Evolutionary conservation across 2,888 invertebrate genomes (phyloP), one percentile per base, ranked within the genome.

Genomic region (Campopleginae sp.): DNA sequence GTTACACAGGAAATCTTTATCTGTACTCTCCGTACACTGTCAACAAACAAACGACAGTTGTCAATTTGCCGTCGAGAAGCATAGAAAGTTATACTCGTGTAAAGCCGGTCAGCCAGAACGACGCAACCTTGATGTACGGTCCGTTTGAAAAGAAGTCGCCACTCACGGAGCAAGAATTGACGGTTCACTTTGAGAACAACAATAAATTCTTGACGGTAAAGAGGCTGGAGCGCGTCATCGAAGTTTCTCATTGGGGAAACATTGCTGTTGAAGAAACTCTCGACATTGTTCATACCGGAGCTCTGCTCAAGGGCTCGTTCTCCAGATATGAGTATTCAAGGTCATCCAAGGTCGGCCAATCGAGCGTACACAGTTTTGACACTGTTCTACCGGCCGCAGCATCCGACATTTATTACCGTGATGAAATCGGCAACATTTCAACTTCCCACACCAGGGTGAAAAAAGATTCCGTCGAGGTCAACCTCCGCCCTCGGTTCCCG

Each of bases 211-310:
- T 99, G 88, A 98, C 98, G n/a, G 98, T 99, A 0, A 97, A 97
- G 0, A 95, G 95, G 66, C 94, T 99, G 88, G 97, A 98, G 89
- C 95, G 99, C 71, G 94, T 96, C 0, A 97, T 99, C 90, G 99
- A 99, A 94, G 96, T 99, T 2, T 99, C 99, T 0, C 99, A 99
- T 93, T 99, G 99, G 99, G 99, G 99, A 10, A 99, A 99, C 92
- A 98, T 99, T 90, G 99, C 99, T 31, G 95, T 99, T 0, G 99
- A 99, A 93, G 99, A 99, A 93, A 96, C 97, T 8, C 96, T 99
- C 88, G 98, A 99, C 93, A 95, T 99, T 87, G 95, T 96, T 27
- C 99, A 99, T 92, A 97, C 97, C 66, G 99, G 99, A 61, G 99
- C 99, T 14, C 95, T 96, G 86, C 94, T 99, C 58, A 98, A 99